Percentiles rank a stretch among this genome's conserved stretches.
Conservation (phyloP, 2,113 vertebrate genomes). For the human region GRCh38 chr6:117001001-117001500, state of each 20-base stretch:
- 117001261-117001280: not conserved
- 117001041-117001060: not conserved
- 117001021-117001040: not conserved
- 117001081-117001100: not conserved
- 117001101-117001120: not conserved
- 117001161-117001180: not conserved
- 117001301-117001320: not conserved
- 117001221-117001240: not conserved
- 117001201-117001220: not conserved
- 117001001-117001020: not conserved
- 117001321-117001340: not conserved
- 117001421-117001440: not conserved
- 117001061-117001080: not conserved
- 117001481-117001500: not conserved
- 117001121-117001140: not conserved
- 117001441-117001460: not conserved
- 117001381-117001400: not conserved
- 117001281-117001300: not conserved
- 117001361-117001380: not conserved
- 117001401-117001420: not conserved
- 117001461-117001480: not conserved
- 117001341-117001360: not conserved
- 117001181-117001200: not conserved
- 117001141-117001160: not conserved
- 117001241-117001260: not conserved